Base-by-base conservation (phyloP, 2,113 vertebrate genomes). In the Bungarus multicinctus region DNA sequence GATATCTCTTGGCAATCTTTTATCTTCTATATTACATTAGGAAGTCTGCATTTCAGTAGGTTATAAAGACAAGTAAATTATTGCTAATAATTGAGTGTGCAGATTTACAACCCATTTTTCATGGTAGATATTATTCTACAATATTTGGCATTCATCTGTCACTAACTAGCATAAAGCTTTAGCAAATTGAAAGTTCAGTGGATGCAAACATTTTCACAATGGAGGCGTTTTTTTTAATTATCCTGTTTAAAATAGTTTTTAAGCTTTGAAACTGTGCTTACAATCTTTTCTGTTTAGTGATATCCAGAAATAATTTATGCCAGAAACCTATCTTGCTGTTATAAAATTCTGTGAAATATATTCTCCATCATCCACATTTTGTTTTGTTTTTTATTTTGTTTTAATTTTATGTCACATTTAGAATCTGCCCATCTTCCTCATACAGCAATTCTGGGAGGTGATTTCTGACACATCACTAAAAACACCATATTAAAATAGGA, bases 21-120 rank as follows among this genome's bases (percentile, higher is more conserved):
- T 87, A 27, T 85, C 9, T 30, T 30, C 27, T 85, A 20, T 55
- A 89, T 89, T 92, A 47, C 53, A 89, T 92, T 57, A 85, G 53
- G 27, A 74, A 55, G 27, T 30, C 57, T 50, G 43, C 39, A 89
- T 47, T 92, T 89, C 64, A 89, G 30, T 88, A 85, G 18, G 2
- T 81, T 85, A 92, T 89, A 47, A 57, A 89, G 88, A 55, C 27
- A 89, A 92, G 34, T 74, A 54, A 85, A 89, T 89, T 89, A 89
- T 54, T 43, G 85, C 43, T 57, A 39, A 34, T 53, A 85, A 89
- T 89, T 89, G 69, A 92, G 27, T 57, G 85, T 87, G 50, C 27
- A 57, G 27, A n/a, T 9, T 85, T 89, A 74, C 39, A 57, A 39
- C 55, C 39, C 88, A 92, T 92, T 89, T 92, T 81, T 92, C n/a